These are phyloP conservation scores for Deroplatys truncata DNA, from an alignment of 2,888 invertebrate species.

Conservation along the genomic window DNA sequence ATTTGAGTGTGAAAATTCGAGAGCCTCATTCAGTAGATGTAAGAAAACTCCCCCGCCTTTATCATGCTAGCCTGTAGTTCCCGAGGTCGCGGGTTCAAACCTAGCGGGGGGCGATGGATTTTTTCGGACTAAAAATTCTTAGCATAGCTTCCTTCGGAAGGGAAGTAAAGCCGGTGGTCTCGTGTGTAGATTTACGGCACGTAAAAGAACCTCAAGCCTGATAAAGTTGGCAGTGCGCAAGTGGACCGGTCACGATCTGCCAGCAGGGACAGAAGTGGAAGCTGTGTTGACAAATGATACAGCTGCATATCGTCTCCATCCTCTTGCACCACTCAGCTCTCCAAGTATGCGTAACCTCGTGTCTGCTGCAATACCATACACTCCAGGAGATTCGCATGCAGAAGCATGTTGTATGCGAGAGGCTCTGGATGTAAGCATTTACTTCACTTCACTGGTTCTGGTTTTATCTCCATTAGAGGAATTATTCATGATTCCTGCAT, in stretches of 20 bases:
- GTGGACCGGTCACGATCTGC: conserved; percentile 54
- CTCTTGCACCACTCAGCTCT: conserved; percentile 40
- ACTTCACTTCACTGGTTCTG: background rate
- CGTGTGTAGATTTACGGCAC: too few species aligned
- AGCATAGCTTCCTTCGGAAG: too few species aligned
- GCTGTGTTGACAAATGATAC: conserved; percentile 48
- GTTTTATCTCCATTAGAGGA: background rate
- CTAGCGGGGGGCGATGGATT: too few species aligned
- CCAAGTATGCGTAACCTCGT: conserved; percentile 44
- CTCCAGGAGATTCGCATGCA: conserved; percentile 48
- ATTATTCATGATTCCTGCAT: background rate
- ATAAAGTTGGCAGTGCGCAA: conserved; percentile 55
- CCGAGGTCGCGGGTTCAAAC: too few species aligned
- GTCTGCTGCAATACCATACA: conserved; percentile 50
- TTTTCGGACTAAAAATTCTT: too few species aligned
- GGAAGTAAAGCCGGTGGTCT: too few species aligned
- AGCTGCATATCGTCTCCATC: conserved; percentile 38
- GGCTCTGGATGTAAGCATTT: conserved; percentile 36
- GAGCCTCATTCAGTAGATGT: too few species aligned
- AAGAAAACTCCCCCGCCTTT: too few species aligned
- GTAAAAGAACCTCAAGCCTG: too few species aligned
- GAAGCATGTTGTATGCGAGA: conserved; percentile 47
- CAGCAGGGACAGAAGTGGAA: conserved; percentile 49
- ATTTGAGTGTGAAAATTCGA: too few species aligned
- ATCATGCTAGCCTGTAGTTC: too few species aligned